phyloP scores from a whole-genome alignment of 2,113 vertebrate species.

The Phycodurus eques region DNA sequence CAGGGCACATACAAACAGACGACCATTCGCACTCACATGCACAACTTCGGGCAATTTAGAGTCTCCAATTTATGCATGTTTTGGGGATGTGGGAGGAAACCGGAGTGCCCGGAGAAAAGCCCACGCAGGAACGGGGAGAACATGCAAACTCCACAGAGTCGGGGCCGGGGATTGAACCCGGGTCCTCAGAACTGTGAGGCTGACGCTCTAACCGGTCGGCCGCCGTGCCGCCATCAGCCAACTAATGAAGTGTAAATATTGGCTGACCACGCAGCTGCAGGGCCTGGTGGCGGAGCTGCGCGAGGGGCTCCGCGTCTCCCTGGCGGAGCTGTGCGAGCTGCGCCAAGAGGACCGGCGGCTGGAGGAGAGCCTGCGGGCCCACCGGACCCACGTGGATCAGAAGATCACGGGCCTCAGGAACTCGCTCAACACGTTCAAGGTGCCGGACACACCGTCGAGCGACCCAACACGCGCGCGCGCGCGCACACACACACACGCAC shows the following conservation, averaged over 20 bases:
- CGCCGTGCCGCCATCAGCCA: too few relatives aligned
- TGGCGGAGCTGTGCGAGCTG: constrained; percentile 83
- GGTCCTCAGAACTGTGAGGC: too few relatives aligned
- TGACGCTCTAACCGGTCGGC: too few relatives aligned
- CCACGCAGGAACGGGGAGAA: too few relatives aligned
- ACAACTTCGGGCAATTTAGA: too few relatives aligned
- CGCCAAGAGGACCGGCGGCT: constrained; percentile 83
- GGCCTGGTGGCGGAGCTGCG: constrained; percentile 89
- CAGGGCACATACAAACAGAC: too few relatives aligned
- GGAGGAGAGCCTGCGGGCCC: constrained; percentile 86
- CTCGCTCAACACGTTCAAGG: constrained; percentile 91
- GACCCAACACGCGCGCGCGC: not conserved
- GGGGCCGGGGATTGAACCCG: too few relatives aligned
- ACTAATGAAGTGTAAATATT: not conserved
- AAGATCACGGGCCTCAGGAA: constrained; percentile 92
- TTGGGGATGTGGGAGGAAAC: too few relatives aligned
- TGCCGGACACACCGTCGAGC: constrained; percentile 33
- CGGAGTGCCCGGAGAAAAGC: too few relatives aligned
- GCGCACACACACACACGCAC: constrained; percentile 8
- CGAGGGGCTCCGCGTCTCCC: constrained; percentile 81
- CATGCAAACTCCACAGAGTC: too few relatives aligned
- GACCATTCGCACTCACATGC: too few relatives aligned
- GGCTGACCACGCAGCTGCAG: constrained; percentile 75
- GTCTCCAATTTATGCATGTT: too few relatives aligned
- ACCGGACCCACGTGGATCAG: constrained; percentile 86